A percentile compares a stretch with the other conserved stretches of the same genome.
Evolutionary conservation across 2,888 invertebrate species (phyloP).

Genomic region (Automeris io): DNA sequence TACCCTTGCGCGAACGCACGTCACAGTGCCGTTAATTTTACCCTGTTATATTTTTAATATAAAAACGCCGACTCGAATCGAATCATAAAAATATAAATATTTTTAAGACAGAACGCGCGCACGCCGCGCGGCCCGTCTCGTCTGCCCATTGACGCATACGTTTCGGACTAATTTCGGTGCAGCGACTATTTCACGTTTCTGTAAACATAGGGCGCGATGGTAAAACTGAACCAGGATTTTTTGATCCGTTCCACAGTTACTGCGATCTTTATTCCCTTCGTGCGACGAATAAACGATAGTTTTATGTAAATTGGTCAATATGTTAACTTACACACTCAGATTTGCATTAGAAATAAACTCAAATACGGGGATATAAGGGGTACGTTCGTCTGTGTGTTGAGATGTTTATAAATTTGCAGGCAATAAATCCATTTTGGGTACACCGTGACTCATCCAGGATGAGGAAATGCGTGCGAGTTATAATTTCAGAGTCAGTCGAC

Average conservation of each 20-base stretch:
- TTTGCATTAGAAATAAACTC: constrained; percentile 7
- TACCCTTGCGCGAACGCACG: constrained; percentile 46
- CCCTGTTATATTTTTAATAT: constrained; percentile 63
- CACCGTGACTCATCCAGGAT: constrained; percentile 66
- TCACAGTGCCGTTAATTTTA: constrained; percentile 41
- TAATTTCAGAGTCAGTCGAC: constrained; percentile 68
- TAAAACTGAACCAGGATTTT: constrained; percentile 42
- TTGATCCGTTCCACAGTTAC: constrained; percentile 34
- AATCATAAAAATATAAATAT: constrained; percentile 71
- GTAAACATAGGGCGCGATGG: constrained; percentile 63
- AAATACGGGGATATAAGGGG: constrained; percentile 9
- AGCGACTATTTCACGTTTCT: constrained; percentile 73
- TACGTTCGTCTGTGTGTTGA: background rate
- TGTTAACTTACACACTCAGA: constrained; percentile 4
- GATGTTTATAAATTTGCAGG: constrained; percentile 36
- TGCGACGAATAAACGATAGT: constrained; percentile 33
- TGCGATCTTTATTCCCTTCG: constrained; percentile 21
- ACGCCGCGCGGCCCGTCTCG: constrained; percentile 45
- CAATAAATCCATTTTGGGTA: constrained; percentile 72
- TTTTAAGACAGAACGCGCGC: constrained; percentile 55
- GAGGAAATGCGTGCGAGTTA: constrained; percentile 74
- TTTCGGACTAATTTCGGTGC: constrained; percentile 75
- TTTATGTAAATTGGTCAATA: constrained; percentile 37
- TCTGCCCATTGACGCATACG: constrained; percentile 72
- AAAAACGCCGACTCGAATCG: constrained; percentile 56